Evolutionary conservation across 2,888 invertebrate species (phyloP).

Genomic region (Notodonta dromedarius): DNA sequence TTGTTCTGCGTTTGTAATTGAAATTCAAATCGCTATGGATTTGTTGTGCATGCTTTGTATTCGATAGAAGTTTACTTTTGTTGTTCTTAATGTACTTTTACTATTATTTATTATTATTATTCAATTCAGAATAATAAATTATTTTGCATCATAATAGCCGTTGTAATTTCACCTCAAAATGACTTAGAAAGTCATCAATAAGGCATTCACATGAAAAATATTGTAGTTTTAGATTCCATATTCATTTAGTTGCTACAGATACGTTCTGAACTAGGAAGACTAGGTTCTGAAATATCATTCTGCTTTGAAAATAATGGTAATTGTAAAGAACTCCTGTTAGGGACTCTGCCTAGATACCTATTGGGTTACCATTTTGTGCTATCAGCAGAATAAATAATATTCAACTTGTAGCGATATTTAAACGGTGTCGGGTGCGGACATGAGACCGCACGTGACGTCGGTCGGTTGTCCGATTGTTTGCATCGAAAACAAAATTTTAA

Average conservation of each 20-base stretch:
- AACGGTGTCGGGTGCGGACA: constrained; percentile 58
- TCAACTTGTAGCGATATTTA: constrained; percentile 55
- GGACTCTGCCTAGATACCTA: background rate
- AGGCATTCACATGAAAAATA: background rate
- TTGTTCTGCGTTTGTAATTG: background rate
- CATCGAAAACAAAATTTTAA: constrained; percentile 64
- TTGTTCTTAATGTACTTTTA: too few relatives aligned
- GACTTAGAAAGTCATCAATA: background rate
- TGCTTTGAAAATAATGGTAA: too few relatives aligned
- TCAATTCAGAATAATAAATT: background rate
- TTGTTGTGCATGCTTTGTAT: constrained; percentile 12
- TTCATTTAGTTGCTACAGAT: too few relatives aligned
- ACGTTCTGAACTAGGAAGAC: too few relatives aligned
- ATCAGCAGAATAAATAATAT: constrained; percentile 33
- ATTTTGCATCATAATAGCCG: background rate
- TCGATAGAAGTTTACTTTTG: background rate
- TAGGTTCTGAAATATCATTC: too few relatives aligned
- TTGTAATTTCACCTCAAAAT: background rate
- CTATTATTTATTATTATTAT: too few relatives aligned
- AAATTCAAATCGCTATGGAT: background rate
- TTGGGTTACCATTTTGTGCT: constrained; percentile 13
- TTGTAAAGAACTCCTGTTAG: background rate
- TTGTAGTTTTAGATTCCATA: too few relatives aligned
- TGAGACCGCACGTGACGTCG: constrained; percentile 67
- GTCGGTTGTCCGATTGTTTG: constrained; percentile 58